Conservation (phyloP, 2,888 invertebrate genomes). For the Melieria crassipennis region DNA sequence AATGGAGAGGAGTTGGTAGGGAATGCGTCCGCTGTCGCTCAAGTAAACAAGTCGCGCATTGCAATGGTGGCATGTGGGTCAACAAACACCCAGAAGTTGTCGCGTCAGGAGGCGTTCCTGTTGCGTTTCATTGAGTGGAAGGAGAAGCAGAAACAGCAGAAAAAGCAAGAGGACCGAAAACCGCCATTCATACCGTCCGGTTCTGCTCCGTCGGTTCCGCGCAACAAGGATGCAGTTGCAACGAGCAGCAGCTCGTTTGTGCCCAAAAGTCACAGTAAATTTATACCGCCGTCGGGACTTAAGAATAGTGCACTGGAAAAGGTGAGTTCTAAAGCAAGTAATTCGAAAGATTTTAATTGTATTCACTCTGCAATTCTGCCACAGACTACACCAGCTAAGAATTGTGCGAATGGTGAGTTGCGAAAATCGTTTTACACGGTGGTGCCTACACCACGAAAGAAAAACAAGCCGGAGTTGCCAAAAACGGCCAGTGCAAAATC, state of each 20-base stretch:
- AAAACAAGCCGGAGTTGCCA: no score
- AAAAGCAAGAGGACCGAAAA: slow-evolving; percentile 31
- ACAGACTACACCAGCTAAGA: neutral
- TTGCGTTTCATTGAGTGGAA: slow-evolving; percentile 46
- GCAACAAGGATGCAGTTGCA: no score
- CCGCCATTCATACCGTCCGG: slow-evolving; percentile 42
- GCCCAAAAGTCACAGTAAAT: slow-evolving; percentile 40
- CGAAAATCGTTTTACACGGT: no score
- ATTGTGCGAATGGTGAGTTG: no score
- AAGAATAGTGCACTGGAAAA: slow-evolving; percentile 26
- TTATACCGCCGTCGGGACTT: slow-evolving; percentile 43
- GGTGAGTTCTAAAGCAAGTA: slow-evolving; percentile 15
- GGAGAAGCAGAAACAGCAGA: slow-evolving; percentile 39
- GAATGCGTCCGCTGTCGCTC: neutral
- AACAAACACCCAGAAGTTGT: slow-evolving; percentile 28
- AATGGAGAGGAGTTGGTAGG: slow-evolving; percentile 13
- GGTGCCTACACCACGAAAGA: no score
- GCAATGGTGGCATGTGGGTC: slow-evolving; percentile 31
- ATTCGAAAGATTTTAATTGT: neutral
- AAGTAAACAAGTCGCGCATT: slow-evolving; percentile 28
- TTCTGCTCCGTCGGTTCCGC: neutral
- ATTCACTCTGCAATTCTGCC: neutral
- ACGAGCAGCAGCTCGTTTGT: slow-evolving; percentile 35
- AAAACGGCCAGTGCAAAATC: no score
- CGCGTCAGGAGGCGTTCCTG: slow-evolving; percentile 42